Percentiles rank a stretch among this genome's conserved stretches.
Evolutionary conservation across 2,797 vertebrate species (phyloP).

Genomic region (Lagodon rhomboides): DNA sequence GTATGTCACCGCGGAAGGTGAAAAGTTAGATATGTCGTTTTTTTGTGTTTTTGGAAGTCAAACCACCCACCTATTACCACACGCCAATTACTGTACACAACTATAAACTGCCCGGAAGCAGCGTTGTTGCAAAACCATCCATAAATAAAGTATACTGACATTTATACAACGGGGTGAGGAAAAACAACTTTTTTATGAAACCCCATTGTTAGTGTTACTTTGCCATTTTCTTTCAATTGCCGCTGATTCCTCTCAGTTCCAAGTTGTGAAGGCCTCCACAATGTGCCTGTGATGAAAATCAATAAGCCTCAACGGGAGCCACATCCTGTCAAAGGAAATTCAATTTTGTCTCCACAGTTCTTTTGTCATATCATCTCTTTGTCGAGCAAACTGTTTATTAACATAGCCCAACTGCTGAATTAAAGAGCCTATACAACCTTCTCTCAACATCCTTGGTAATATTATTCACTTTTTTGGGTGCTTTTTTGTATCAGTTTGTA

Average conservation of each 20-base stretch:
- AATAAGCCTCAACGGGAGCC: constrained; percentile 87
- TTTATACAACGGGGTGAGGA: constrained; percentile 71
- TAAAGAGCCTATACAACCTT: constrained; percentile 75
- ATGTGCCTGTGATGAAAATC: constrained; percentile 87
- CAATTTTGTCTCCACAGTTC: constrained; percentile 85
- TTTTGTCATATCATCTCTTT: constrained; percentile 86
- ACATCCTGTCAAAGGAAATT: constrained; percentile 89
- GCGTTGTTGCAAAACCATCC: constrained; percentile 38
- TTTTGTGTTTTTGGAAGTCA: constrained; percentile 34
- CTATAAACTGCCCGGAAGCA: constrained; percentile 41
- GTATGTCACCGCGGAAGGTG: constrained; percentile 27
- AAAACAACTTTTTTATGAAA: constrained; percentile 73
- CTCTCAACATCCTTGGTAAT: constrained; percentile 60
- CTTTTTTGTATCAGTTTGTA: constrained; percentile 51
- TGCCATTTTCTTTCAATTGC: constrained; percentile 83
- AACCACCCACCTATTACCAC: constrained; percentile 34
- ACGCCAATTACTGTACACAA: constrained; percentile 26
- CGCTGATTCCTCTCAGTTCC: constrained; percentile 83
- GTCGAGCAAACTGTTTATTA: constrained; percentile 85
- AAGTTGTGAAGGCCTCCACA: constrained; percentile 85
- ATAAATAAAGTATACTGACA: constrained; percentile 77
- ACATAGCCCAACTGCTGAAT: constrained; percentile 83
- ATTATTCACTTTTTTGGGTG: constrained; percentile 51
- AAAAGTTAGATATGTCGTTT: constrained; percentile 42
- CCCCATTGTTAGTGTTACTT: constrained; percentile 80